Conservation (phyloP, 2,888 invertebrate species). For the Drosophila merina region DNA sequence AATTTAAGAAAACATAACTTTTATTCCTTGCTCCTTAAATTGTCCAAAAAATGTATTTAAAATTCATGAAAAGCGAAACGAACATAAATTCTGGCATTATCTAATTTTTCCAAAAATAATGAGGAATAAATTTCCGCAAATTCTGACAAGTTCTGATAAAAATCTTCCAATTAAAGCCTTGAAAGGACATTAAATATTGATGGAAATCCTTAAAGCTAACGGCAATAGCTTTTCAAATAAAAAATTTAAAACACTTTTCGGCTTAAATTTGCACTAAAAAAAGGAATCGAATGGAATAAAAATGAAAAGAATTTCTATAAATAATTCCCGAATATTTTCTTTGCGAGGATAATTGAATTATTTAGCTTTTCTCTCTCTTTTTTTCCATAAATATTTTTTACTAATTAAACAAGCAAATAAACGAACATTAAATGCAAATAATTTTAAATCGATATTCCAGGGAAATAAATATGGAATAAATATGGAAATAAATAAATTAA, state of each 20-base stretch:
- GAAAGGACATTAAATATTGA: constrained; percentile 18
- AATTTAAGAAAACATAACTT: constrained; percentile 2
- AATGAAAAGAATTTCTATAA: constrained; percentile 19
- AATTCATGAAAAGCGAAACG: not conserved
- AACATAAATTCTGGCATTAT: not conserved
- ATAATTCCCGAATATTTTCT: constrained; percentile 38
- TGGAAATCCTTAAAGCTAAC: constrained; percentile 33
- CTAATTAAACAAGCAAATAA: constrained; percentile 35
- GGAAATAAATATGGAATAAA: not conserved
- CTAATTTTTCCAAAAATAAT: not conserved
- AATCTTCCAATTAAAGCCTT: not conserved
- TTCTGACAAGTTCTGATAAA: not conserved
- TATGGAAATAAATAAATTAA: constrained; percentile 53
- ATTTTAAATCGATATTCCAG: constrained; percentile 13
- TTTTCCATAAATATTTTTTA: constrained; percentile 14
- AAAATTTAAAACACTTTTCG: constrained; percentile 28
- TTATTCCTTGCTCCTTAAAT: not conserved
- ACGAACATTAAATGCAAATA: constrained; percentile 25
- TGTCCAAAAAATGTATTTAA: not conserved
- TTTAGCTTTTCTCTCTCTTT: no score
- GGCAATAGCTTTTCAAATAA: constrained; percentile 29
- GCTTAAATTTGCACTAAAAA: constrained; percentile 12
- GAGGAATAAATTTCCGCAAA: not conserved
- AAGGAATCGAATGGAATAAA: not conserved
- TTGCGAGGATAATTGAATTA: not conserved